Evolutionary conservation across 1,140 invertebrate species (phyloP).

Genomic region (Diuraphis noxia): DNA sequence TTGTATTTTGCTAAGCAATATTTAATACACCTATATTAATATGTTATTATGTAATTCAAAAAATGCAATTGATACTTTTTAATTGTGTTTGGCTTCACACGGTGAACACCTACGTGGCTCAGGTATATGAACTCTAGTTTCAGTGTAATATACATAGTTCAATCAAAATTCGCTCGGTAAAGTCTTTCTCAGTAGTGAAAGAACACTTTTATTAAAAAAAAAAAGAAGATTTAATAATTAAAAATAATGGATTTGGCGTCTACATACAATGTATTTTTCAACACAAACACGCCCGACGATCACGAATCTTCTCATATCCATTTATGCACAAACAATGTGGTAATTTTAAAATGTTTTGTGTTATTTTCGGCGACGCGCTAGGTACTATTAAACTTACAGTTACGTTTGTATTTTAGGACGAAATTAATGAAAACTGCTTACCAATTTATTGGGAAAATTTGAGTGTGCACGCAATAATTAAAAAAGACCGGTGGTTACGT

Average conservation of each 20-base stretch:
- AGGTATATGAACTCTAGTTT: neutral
- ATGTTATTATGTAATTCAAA: conserved; percentile 10
- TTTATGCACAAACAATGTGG: neutral
- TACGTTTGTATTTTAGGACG: neutral
- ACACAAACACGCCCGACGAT: neutral
- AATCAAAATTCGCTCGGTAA: neutral
- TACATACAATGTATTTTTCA: conserved; percentile 5
- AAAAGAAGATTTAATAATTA: neutral
- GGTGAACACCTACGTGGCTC: neutral
- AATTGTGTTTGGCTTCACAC: conserved; percentile 13
- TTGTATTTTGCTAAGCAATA: neutral
- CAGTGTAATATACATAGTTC: neutral
- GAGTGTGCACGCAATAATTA: conserved; percentile 3
- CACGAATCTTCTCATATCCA: neutral
- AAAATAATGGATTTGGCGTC: conserved; percentile 42
- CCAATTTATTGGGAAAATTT: conserved; percentile 34
- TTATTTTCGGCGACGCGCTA: no score
- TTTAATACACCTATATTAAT: neutral
- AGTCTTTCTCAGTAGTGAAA: neutral
- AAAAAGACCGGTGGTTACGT: conserved; percentile 32
- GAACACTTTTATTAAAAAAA: neutral
- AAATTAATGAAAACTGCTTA: neutral
- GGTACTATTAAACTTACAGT: neutral
- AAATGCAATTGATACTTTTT: conserved; percentile 13
- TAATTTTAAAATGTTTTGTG: neutral